These are phyloP conservation scores for Eptatretus burgeri DNA, from an alignment of 2,113 vertebrate genomes.

Conservation along the genomic window DNA sequence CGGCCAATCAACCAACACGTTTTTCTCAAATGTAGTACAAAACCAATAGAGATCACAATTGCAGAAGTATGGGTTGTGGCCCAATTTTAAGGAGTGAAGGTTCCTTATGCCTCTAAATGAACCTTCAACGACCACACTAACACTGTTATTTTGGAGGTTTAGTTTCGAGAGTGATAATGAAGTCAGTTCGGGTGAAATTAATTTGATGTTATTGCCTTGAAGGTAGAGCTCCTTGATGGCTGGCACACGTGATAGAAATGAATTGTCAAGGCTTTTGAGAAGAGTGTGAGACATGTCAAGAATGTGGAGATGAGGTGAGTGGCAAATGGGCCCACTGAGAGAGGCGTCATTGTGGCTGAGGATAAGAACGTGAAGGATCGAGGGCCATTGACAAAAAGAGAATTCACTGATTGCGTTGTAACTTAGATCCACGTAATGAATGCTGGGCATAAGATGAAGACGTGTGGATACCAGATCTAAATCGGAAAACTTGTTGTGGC, in stretches of 20 bases:
- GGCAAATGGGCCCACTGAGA: not conserved
- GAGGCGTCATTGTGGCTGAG: not conserved
- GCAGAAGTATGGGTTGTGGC: conserved; percentile 7
- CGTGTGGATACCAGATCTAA: not conserved
- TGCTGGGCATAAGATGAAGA: not conserved
- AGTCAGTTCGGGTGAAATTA: not conserved
- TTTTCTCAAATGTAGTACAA: conserved; percentile 4
- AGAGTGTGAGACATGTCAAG: not conserved
- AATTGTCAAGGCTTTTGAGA: not conserved
- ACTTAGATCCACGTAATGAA: conserved; percentile 1
- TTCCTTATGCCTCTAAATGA: not conserved
- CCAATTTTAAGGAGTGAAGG: not conserved
- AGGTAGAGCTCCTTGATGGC: conserved; percentile 2
- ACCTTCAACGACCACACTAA: not conserved
- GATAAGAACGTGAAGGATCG: not conserved
- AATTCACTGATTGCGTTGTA: not conserved
- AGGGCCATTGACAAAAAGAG: not conserved
- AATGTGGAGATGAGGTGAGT: not conserved
- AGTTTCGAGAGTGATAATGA: not conserved
- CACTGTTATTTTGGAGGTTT: not conserved
- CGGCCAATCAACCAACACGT: conserved; percentile 7
- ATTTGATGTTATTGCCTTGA: conserved; percentile 4
- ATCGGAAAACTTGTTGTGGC: conserved; percentile 2
- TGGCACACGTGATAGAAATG: not conserved
- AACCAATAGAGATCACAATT: conserved; percentile 9